Evolutionary conservation across 2,113 vertebrate species (phyloP).

Genomic region (Turdus rufiventris): DNA sequence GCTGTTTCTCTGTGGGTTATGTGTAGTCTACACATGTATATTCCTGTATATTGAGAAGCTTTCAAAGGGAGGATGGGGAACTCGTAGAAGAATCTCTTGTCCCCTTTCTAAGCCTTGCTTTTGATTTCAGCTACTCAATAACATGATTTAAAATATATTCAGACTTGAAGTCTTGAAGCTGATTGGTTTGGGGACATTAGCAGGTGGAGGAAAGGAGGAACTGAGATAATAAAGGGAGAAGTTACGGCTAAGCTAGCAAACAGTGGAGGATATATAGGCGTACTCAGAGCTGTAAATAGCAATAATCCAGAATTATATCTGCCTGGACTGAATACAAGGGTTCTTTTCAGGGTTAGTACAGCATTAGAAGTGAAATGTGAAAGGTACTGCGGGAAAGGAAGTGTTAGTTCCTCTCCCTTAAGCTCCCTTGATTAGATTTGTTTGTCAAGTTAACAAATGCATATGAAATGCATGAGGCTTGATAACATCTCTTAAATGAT

Average conservation of each 20-base stretch:
- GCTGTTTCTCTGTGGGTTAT: background rate
- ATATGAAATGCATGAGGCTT: background rate
- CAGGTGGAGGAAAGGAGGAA: slow-evolving; percentile 40
- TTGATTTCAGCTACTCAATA: background rate
- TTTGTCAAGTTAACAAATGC: slow-evolving; percentile 21
- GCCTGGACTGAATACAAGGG: background rate
- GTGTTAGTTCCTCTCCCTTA: background rate
- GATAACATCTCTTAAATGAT: slow-evolving; percentile 17
- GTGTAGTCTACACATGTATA: background rate
- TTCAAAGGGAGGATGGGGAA: background rate
- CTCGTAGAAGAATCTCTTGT: background rate
- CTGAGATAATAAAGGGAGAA: slow-evolving; percentile 27
- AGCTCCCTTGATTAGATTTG: background rate
- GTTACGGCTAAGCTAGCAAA: background rate
- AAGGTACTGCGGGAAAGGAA: background rate
- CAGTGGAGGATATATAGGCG: background rate
- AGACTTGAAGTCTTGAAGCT: background rate
- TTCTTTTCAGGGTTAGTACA: background rate
- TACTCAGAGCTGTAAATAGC: background rate
- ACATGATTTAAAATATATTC: background rate
- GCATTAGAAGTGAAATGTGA: background rate
- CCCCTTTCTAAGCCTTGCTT: background rate
- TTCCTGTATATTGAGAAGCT: background rate
- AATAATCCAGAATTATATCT: background rate
- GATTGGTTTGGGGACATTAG: background rate